phyloP scores from a whole-genome alignment of 1,140 invertebrate genomes.

The Pomacea maculata region DNA sequence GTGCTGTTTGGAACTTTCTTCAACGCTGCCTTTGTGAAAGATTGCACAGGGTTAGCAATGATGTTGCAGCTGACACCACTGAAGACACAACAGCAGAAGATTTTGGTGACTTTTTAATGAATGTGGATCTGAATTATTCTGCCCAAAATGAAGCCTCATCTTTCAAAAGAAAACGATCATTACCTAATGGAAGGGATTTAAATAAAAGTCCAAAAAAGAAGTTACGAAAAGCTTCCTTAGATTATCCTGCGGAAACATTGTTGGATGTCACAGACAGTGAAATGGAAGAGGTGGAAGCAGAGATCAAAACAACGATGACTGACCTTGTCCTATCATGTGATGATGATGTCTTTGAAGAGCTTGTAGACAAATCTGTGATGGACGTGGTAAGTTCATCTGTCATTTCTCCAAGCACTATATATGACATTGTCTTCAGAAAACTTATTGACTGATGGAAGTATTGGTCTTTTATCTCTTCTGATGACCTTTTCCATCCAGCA shows the following conservation, averaged over 20 bases:
- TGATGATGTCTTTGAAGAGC: not conserved
- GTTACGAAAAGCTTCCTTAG: too few species aligned
- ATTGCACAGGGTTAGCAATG: not conserved
- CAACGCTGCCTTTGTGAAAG: not conserved
- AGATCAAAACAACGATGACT: not conserved
- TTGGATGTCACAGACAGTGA: too few species aligned
- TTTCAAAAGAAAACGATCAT: not conserved
- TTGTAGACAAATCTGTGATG: not conserved
- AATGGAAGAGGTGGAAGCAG: slow-evolving; percentile 3
- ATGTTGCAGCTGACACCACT: not conserved
- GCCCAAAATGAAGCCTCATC: not conserved
- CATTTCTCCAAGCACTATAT: not conserved
- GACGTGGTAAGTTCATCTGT: not conserved
- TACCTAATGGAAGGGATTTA: too few species aligned
- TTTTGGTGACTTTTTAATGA: not conserved
- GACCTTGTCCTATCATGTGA: not conserved
- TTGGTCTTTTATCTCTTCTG: too few species aligned
- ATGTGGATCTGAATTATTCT: not conserved
- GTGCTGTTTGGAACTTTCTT: not conserved
- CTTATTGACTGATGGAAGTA: too few species aligned
- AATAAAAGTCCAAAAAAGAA: too few species aligned
- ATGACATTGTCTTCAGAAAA: too few species aligned
- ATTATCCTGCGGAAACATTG: too few species aligned
- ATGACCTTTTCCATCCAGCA: too few species aligned
- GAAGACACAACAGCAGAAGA: not conserved